These are phyloP conservation scores for Hyperoodon ampullatus DNA, from an alignment of 2,113 vertebrate genomes.

Conservation along the genomic window DNA sequence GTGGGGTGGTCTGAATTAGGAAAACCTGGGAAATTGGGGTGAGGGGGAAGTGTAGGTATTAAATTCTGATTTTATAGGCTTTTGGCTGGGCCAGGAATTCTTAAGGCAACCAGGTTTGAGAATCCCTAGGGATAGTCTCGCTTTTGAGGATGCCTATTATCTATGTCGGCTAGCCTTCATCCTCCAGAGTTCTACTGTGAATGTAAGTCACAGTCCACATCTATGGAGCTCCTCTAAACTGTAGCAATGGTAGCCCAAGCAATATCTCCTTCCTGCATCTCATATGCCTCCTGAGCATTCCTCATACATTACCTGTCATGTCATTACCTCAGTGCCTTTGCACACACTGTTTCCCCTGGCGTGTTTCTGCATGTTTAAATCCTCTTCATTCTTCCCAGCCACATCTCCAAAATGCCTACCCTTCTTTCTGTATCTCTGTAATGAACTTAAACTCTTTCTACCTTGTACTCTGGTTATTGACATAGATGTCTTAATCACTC, in stretches of 20 bases:
- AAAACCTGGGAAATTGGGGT: background rate
- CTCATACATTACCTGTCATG: rapidly evolving
- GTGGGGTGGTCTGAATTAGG: background rate
- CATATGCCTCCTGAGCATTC: rapidly evolving
- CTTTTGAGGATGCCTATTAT: background rate
- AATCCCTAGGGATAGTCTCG: background rate
- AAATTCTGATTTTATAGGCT: background rate
- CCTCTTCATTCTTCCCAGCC: background rate
- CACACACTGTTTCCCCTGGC: background rate
- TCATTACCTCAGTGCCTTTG: background rate
- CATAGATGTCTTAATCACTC: background rate
- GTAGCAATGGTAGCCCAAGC: background rate
- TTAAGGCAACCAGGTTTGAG: background rate
- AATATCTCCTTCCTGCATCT: background rate
- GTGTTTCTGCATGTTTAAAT: background rate
- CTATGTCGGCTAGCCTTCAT: background rate
- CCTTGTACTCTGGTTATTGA: background rate
- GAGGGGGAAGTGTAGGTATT: background rate
- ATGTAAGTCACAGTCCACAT: background rate
- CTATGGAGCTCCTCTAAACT: background rate
- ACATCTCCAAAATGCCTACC: background rate
- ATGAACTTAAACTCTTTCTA: background rate
- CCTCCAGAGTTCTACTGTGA: background rate
- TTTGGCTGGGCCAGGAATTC: background rate
- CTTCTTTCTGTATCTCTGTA: background rate